Base-by-base conservation (phyloP, 1,140 invertebrate species). In the Druon quercuslanigerum region DNA sequence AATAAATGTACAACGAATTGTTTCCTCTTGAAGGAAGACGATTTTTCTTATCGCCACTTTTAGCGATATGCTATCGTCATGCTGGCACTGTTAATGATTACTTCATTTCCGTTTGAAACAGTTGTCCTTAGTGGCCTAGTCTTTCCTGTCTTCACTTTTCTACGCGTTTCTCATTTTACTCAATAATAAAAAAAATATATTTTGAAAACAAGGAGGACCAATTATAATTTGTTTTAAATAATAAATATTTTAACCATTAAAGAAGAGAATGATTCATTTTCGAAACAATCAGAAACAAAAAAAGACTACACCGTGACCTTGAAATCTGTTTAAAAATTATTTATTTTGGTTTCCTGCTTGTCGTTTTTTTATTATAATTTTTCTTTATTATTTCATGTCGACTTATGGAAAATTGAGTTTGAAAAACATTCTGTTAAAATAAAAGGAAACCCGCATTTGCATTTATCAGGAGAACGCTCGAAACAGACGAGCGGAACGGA, bases 61-160 rank as follows among this genome's bases (percentile, higher is more conserved):
- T 20, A 56, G 54, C 78, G 84, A 87, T 87, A 86, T 6, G 79
- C 83, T 86, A 87, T 87, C 87, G 77, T 57, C 73, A 50, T 75
- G 82, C 79, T 82, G 75, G 77, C 83, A 78, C 73, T 70, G 77
- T 78, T 84, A 70, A 71, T 76, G 85, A 86, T 88, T 87, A 84
- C 79, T 78, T 81, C 82, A 85, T 78, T 87, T 88, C 87, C 85
- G 85, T 72, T 80, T 78, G 33, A 80, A 54, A 82, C 80, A 80
- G 54, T 74, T 57, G 78, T 76, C 79, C 74, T 76, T 82, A 81
- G 77, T 81, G 81, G 52, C 71, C 16, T 17, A 66, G n/a, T 46
- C 40, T 46, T 46, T 46, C 40, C 40, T 9, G n/a, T 16, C 40
- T 0, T 20, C 25, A 33, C 16, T 70, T 70, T 40, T 50, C 25